Conservation (phyloP, 2,113 vertebrate genomes). For the Carettochelys insculpta region DNA sequence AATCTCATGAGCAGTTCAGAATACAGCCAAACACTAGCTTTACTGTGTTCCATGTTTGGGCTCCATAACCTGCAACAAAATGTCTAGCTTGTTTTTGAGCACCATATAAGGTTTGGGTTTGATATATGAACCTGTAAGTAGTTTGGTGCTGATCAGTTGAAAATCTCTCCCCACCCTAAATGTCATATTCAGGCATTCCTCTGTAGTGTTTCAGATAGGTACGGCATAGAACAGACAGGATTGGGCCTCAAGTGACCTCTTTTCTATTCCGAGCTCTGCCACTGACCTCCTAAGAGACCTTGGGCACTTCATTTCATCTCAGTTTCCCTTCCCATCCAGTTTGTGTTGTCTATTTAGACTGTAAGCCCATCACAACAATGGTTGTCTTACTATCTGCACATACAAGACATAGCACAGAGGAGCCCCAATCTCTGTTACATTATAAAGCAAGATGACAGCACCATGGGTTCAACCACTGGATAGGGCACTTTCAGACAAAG, state of each 20-base stretch:
- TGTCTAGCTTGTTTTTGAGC: neutral
- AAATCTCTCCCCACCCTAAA: neutral
- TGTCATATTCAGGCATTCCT: neutral
- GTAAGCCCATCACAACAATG: neutral
- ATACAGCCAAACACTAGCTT: neutral
- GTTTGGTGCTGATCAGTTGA: neutral
- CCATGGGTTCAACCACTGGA: neutral
- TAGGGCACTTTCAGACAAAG: neutral
- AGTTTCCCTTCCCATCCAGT: neutral
- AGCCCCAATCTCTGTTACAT: neutral
- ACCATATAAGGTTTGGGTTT: neutral
- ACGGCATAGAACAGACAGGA: neutral
- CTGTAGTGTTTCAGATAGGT: neutral
- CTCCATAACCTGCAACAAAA: neutral
- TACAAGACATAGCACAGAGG: neutral
- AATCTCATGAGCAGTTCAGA: rapidly evolving
- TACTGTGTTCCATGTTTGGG: neutral
- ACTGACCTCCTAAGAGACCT: neutral
- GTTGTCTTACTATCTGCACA: neutral
- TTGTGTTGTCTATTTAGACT: neutral
- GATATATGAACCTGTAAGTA: neutral
- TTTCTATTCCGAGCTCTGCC: rapidly evolving
- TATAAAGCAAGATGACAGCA: neutral
- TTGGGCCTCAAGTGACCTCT: neutral
- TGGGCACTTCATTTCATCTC: neutral